Evolutionary conservation across 2,888 invertebrate species (phyloP).

Genomic region (Drosophila peninsularis): DNA sequence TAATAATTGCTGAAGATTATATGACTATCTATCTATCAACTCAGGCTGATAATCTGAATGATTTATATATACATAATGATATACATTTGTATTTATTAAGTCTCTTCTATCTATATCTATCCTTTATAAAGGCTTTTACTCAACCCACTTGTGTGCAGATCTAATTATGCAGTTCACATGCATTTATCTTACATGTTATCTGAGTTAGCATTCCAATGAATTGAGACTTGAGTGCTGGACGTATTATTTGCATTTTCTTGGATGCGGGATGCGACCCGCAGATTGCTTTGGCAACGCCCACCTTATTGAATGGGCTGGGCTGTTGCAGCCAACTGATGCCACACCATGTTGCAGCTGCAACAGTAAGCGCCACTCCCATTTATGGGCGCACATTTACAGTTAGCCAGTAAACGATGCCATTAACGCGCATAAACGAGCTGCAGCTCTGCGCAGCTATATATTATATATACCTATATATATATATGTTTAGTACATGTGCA

Average conservation of each 20-base stretch:
- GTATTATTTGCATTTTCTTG: constrained; percentile 1
- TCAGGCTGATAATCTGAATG: too few species aligned
- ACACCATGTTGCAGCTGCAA: constrained; percentile 49
- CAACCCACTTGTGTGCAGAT: not conserved
- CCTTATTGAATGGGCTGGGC: constrained; percentile 20
- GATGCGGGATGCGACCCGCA: constrained; percentile 16
- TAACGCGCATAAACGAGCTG: constrained; percentile 74
- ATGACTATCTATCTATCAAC: not conserved
- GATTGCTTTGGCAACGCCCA: constrained; percentile 59
- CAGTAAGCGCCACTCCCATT: constrained; percentile 60
- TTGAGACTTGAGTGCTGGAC: not conserved
- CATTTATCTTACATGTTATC: not conserved
- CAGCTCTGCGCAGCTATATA: constrained; percentile 63
- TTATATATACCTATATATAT: not conserved
- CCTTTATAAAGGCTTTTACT: not conserved
- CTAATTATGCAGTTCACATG: not conserved
- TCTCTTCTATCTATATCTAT: too few species aligned
- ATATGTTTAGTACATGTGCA: not conserved
- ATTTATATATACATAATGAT: too few species aligned
- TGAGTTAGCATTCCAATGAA: not conserved
- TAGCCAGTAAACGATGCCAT: constrained; percentile 81
- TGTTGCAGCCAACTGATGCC: constrained; percentile 33
- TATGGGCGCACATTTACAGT: constrained; percentile 58
- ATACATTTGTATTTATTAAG: too few species aligned
- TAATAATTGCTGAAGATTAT: not conserved